Percentiles rank a stretch among this genome's conserved stretches.
Evolutionary conservation across 2,113 vertebrate species (phyloP).

Genomic region (Rattus norvegicus): DNA sequence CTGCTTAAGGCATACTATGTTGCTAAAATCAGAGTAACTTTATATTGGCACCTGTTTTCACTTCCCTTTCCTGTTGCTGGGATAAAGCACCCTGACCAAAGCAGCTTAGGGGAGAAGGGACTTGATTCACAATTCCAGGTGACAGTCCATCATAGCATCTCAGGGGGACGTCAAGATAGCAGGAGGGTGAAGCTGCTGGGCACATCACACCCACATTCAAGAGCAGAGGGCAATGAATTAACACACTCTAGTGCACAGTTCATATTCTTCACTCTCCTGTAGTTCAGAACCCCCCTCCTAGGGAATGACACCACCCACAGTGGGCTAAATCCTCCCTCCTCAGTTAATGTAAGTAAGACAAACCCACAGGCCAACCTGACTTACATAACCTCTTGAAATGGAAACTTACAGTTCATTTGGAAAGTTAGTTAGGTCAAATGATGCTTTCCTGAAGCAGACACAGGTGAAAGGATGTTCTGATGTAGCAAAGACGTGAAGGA

Average conservation of each 20-base stretch:
- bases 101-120: not conserved
- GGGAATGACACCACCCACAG: not conserved
- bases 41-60: not conserved
- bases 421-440: no score
- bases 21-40: not conserved
- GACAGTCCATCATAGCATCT: not conserved
- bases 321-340: not conserved
- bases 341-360: not conserved
- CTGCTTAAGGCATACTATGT: not conserved
- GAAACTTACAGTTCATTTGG: no score
- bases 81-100: not conserved
- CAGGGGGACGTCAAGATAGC: not conserved
- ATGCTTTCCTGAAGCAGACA: no score
- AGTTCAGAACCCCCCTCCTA: not conserved
- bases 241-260: not conserved
- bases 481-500: no score
- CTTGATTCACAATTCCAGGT: not conserved
- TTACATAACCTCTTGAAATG: not conserved
- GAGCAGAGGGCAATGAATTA: not conserved
- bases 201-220: not conserved
- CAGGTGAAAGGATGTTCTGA: no score
- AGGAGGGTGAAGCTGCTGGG: no score
- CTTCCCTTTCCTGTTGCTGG: not conserved
- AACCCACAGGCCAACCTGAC: not conserved
- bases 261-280: no score